Evolutionary conservation across 2,113 vertebrate genomes (phyloP), one percentile per base, ranked within the genome.

Genomic region (Elephantulus edwardii): DNA sequence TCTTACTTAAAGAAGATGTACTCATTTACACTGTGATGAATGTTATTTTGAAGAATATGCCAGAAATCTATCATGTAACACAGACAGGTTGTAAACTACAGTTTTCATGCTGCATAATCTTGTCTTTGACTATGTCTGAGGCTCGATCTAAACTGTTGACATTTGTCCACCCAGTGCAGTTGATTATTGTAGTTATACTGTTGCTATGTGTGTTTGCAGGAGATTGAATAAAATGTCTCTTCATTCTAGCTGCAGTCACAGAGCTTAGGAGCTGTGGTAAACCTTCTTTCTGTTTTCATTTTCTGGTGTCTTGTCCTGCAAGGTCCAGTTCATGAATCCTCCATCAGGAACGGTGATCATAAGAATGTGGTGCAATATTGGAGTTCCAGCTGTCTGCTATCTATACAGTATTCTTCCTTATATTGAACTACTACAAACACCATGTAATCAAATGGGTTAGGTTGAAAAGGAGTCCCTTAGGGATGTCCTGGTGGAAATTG

Each of bases 31-130:
- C 40, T 74, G 68, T 86, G 62, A 75, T 35, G 90, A 62, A 92
- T 90, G 6, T 75, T 44, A 86, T 38, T 35, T 54, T 70, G 68
- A 86, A 89, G n/a, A 85, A 76, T 26, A 86, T 75, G 20, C 74
- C 42, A 92, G 56, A 91, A 56, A 90, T 80, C 56, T 94, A 70
- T 58, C 75, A 85, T 74, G 35, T 78, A 71, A 72, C 58, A 84
- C 22, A 62, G 19, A 84, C 26, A 94, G 91, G 17, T 90, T 92
- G 38, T 78, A 94, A 95, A 64, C 84, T 88, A 60, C 46, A 54
- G 71, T 91, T 90, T 80, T 92, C 94, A 95, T 77, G 50, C 14
- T 81, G 64, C 93, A 56, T 95, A 93, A 81, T 79, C 10, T 54
- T 74, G 89, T 90, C 91, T 77, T 60, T 93, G 66, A 80, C 83